Percentiles rank a stretch among this genome's conserved stretches.
Conservation (phyloP, 2,797 vertebrate species). For the Melanotaenia trifasciata region DNA sequence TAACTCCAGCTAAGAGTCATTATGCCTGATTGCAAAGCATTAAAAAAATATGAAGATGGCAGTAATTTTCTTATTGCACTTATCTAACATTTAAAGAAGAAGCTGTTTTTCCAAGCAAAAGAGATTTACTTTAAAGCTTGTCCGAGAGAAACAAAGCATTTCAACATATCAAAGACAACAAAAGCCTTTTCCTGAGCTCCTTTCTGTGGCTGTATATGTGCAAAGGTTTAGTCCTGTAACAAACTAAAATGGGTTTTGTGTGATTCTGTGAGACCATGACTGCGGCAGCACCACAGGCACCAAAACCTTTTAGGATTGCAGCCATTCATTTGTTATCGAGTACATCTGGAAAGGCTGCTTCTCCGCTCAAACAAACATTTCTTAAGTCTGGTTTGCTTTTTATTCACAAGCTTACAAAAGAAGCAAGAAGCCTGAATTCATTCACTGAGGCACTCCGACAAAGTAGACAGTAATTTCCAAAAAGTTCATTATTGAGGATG, state of each 20-base stretch:
- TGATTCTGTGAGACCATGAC: slow-evolving; percentile 16
- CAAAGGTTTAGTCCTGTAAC: too few relatives aligned
- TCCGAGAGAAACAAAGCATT: background rate
- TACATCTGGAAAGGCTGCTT: slow-evolving; percentile 11
- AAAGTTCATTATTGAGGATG: slow-evolving; percentile 13
- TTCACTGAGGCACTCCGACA: slow-evolving; percentile 15
- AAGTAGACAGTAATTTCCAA: slow-evolving; percentile 33
- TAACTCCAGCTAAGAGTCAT: slow-evolving; percentile 27
- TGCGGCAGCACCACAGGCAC: slow-evolving; percentile 36
- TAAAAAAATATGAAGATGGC: background rate
- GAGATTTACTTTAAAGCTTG: too few relatives aligned
- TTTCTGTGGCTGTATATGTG: too few relatives aligned
- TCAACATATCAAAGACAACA: slow-evolving; percentile 9
- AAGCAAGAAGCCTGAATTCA: slow-evolving; percentile 13
- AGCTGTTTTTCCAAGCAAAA: too few relatives aligned
- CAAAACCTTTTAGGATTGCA: slow-evolving; percentile 35
- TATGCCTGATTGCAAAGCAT: slow-evolving; percentile 10
- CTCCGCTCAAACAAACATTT: slow-evolving; percentile 25
- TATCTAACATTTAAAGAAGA: too few relatives aligned
- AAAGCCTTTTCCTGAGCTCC: background rate
- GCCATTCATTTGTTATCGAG: slow-evolving; percentile 40
- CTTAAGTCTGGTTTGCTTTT: slow-evolving; percentile 35
- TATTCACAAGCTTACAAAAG: slow-evolving; percentile 35
- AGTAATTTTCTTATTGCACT: too few relatives aligned
- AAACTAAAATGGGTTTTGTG: slow-evolving; percentile 6